Percentiles rank a stretch among this genome's conserved stretches.
phyloP scores from a whole-genome alignment of 2,797 vertebrate species.

The Cuniculus paca region DNA sequence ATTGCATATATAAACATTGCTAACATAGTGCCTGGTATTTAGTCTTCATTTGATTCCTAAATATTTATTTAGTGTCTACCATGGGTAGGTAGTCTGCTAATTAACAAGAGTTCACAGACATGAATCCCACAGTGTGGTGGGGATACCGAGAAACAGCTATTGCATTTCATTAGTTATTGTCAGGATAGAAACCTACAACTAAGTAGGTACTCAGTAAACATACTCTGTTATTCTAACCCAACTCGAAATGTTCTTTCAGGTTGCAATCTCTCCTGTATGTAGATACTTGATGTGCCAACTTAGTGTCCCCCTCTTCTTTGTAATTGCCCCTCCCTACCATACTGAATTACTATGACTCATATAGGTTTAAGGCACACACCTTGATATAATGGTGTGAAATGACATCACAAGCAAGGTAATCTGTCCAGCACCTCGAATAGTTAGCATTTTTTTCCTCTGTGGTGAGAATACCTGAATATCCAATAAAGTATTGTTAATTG shows the following conservation, averaged over 20 bases:
- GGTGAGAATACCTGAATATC: background rate
- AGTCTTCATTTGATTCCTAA: slow-evolving; percentile 29
- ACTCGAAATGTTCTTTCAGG: background rate
- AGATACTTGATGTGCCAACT: background rate
- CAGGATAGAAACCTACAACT: slow-evolving; percentile 25
- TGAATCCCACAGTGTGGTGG: background rate
- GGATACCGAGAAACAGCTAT: background rate
- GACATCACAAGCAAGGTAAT: background rate
- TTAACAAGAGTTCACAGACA: background rate
- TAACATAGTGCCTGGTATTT: background rate
- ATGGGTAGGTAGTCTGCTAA: slow-evolving; percentile 2
- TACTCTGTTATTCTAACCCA: background rate
- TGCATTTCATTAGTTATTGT: background rate
- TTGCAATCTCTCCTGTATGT: background rate
- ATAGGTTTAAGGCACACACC: background rate
- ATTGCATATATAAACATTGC: background rate
- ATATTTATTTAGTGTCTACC: slow-evolving; percentile 39
- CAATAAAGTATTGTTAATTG: background rate
- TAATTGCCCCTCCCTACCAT: background rate
- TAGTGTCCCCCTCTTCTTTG: background rate
- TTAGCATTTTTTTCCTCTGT: background rate
- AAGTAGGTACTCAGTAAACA: background rate
- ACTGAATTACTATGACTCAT: background rate
- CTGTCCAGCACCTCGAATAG: background rate
- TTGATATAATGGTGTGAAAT: background rate